Conservation (phyloP, 2,113 vertebrate genomes). For the Cacatua alba region DNA sequence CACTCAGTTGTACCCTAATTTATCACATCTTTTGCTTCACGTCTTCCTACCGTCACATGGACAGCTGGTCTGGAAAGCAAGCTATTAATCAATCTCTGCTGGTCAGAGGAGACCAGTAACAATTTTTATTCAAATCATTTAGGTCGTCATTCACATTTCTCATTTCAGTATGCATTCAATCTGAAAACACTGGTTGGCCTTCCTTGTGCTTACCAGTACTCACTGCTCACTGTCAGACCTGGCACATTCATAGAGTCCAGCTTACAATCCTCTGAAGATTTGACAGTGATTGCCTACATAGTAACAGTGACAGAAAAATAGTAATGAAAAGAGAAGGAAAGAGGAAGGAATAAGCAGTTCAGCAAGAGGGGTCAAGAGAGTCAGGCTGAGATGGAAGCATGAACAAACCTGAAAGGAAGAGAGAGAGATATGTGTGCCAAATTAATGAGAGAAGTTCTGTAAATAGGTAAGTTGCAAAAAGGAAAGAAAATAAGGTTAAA, state of each 20-base stretch:
- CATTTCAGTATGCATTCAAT: constrained; percentile 20
- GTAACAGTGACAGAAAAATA: not conserved
- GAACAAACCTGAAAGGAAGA: not conserved
- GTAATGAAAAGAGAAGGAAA: not conserved
- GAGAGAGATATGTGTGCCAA: not conserved
- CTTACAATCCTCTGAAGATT: not conserved
- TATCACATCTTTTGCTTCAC: constrained; percentile 24
- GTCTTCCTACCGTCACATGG: not conserved
- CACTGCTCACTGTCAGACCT: not conserved
- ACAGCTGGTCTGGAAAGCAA: constrained; percentile 41
- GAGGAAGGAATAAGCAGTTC: not conserved
- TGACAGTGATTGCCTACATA: not conserved
- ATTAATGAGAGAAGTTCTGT: not conserved
- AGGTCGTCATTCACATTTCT: constrained; percentile 19
- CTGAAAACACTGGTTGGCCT: not conserved
- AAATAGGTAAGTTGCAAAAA: not conserved
- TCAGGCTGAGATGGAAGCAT: not conserved
- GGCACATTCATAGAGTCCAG: not conserved
- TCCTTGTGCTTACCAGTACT: not conserved
- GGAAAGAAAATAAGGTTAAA: not conserved
- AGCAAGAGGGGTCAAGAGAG: not conserved
- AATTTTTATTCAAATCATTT: constrained; percentile 51
- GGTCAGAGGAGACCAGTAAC: constrained; percentile 9
- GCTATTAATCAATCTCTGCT: constrained; percentile 61
- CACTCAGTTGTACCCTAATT: constrained; percentile 48